Evolutionary conservation across 1,140 invertebrate species (phyloP).

Genomic region (Campodea augens): DNA sequence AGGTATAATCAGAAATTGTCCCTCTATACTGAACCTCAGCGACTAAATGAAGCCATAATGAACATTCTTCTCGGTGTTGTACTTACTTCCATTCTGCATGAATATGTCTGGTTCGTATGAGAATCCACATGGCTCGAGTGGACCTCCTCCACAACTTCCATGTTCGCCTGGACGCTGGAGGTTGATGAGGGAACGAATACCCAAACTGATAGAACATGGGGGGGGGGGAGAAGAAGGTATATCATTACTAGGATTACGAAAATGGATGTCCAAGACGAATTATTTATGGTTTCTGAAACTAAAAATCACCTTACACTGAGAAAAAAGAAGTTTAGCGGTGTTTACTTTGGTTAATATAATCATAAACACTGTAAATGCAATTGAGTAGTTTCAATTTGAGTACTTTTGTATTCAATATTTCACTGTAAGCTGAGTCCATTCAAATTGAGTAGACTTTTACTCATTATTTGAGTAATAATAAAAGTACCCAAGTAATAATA

Average conservation of each 20-base stretch:
- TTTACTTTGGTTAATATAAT: too few relatives aligned
- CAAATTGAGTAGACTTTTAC: too few relatives aligned
- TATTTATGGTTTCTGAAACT: too few relatives aligned
- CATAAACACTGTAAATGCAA: too few relatives aligned
- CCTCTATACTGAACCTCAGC: too few relatives aligned
- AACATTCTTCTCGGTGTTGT: neutral
- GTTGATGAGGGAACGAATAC: slow-evolving; percentile 65
- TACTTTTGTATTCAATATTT: slow-evolving; percentile 2
- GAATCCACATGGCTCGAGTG: slow-evolving; percentile 48
- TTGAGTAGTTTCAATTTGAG: neutral
- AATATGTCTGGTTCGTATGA: slow-evolving; percentile 57
- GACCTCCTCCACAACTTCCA: slow-evolving; percentile 47
- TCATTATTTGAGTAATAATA: too few relatives aligned
- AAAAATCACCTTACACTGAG: too few relatives aligned
- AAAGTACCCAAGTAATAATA: too few relatives aligned
- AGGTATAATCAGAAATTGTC: too few relatives aligned
- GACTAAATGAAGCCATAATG: too few relatives aligned
- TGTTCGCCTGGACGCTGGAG: slow-evolving; percentile 70
- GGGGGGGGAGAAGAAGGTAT: neutral
- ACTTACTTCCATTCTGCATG: slow-evolving; percentile 66
- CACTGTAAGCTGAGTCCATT: neutral
- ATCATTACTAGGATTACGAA: neutral
- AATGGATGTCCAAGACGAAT: too few relatives aligned
- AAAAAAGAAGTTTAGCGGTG: too few relatives aligned
- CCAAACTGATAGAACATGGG: slow-evolving; percentile 34